Evolutionary conservation across 2,113 vertebrate species (phyloP), one percentile per base, ranked within the genome.

Genomic region (Hyla sarda): DNA sequence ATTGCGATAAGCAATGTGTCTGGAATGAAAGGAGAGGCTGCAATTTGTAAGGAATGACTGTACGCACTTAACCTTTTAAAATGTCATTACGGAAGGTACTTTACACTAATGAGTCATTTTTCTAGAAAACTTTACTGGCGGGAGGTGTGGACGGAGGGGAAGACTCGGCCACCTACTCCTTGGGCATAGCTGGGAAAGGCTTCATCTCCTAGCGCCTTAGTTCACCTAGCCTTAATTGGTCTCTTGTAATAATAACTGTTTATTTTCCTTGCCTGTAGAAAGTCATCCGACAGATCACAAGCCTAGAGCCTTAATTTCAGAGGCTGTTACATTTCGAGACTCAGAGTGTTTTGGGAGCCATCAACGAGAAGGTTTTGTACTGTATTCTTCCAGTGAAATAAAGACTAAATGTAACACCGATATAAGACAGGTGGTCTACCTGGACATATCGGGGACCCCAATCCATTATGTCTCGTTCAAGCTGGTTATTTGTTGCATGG

Each of bases 81-180:
- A 86, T 86, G 84, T 71, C 67, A 81, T 86, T 86, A 86, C 62
- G 72, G 76, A 72, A 72, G 84, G 76, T 80, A 45, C 84, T 81
- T 81, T 86, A 65, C 79, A 58, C 84, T 86, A 86, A 86, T 86
- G 84, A 73, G 76, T 80, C 76, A 56, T 79, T 86, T 87, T 87
- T 86, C 60, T 45, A n/a, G 77, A 73, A 86, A 73, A 86, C 62
- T 72, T 86, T 81, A 58, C 50, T 45, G 67, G 77, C n/a, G 52
- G 84, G 77, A 86, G 76, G 76, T 80, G 84, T 72, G 84, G 84
- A 86, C 52, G 28, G 76, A 81, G 84, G 78, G 23, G 32, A 74
- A 47, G 62, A 23, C 65, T 62, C 19, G 79, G 34, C 77, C 78
- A 82, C 85, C 85, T 74, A 74, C 67, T 74, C 78, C 81, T 71